Evolutionary conservation across 2,797 vertebrate genomes (phyloP).

Genomic region (Alca torda): DNA sequence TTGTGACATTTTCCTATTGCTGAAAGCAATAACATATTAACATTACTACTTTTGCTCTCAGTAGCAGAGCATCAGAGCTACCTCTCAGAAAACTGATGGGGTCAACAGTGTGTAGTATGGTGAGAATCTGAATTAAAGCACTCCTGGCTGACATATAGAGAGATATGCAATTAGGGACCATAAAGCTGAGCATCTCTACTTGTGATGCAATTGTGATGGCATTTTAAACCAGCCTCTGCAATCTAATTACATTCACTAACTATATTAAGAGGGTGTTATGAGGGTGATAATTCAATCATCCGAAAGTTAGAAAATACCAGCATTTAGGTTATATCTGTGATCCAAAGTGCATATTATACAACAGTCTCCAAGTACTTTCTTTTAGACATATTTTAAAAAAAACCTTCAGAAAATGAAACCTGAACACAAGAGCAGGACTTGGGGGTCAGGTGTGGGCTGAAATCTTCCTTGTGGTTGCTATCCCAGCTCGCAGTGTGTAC

Average conservation of each 20-base stretch:
- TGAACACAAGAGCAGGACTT: neutral
- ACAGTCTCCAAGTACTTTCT: neutral
- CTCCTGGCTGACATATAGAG: neutral
- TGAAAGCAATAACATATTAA: neutral
- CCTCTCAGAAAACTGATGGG: neutral
- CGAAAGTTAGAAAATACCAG: neutral
- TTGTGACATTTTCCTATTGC: neutral
- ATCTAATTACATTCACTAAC: neutral
- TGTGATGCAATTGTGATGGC: neutral
- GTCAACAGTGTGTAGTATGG: neutral
- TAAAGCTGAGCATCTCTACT: neutral
- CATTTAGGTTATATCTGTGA: neutral
- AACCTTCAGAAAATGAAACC: neutral
- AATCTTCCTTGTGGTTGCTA: neutral
- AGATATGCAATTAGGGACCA: neutral
- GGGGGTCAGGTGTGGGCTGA: neutral
- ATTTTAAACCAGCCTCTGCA: neutral
- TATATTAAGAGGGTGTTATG: neutral
- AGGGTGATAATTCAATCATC: neutral
- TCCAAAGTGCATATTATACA: neutral
- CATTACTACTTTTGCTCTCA: neutral
- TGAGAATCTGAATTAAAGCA: neutral
- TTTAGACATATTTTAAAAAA: neutral
- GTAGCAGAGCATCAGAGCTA: neutral
- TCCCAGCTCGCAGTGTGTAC: neutral